Conservation (phyloP, 2,113 vertebrate genomes). For the Stomatorhinus ivindoensis region DNA sequence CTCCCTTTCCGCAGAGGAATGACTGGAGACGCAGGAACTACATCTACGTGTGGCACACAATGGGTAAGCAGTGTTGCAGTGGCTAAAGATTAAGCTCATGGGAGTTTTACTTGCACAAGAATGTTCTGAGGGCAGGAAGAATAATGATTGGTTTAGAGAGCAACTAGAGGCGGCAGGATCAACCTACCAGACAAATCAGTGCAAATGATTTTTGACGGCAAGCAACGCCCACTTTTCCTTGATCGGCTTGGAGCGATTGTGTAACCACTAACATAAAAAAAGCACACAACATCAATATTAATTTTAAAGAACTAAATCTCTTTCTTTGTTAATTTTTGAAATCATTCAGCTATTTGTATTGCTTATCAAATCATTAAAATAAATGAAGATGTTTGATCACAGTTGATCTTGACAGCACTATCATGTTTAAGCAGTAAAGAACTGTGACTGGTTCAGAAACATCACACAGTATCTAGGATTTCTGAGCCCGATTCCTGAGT, state of each 20-base stretch:
- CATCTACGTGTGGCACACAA: slow-evolving; percentile 81
- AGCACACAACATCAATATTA: background rate
- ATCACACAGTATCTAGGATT: background rate
- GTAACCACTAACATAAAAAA: background rate
- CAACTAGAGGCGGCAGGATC: background rate
- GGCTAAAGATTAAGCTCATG: background rate
- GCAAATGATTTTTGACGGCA: background rate
- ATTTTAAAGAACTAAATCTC: background rate
- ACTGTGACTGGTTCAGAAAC: background rate
- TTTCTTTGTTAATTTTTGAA: background rate
- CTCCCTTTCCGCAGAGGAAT: slow-evolving; percentile 66
- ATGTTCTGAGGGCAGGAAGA: background rate
- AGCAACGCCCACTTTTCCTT: background rate
- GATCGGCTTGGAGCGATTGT: background rate
- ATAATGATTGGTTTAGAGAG: background rate
- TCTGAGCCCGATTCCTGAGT: background rate
- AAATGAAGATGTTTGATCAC: background rate
- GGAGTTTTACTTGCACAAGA: background rate
- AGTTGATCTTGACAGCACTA: background rate
- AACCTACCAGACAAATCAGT: background rate
- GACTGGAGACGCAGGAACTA: slow-evolving; percentile 74
- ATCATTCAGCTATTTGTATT: background rate
- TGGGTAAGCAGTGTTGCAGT: slow-evolving; percentile 54
- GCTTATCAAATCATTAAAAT: background rate
- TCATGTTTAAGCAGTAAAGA: background rate